Evolutionary conservation across 2,797 vertebrate genomes (phyloP).

Genomic region (Steatocranus sp.): DNA sequence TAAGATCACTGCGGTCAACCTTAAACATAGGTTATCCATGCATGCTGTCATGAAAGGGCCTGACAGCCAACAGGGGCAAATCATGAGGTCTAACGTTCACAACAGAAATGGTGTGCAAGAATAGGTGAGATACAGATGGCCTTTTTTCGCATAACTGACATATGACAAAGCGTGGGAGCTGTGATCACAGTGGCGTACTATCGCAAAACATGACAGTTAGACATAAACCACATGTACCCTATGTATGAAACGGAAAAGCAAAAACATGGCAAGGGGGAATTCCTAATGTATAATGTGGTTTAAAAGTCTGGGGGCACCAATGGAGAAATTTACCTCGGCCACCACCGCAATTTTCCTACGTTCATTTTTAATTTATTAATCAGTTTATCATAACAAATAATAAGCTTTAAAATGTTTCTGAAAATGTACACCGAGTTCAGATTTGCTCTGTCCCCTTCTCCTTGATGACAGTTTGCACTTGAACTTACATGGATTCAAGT

Average conservation of each 20-base stretch:
- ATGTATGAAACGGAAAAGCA: background rate
- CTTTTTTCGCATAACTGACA: background rate
- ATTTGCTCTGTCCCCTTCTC: background rate
- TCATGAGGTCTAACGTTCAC: background rate
- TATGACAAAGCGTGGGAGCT: background rate
- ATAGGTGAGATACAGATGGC: background rate
- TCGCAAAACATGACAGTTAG: background rate
- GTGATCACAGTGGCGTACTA: background rate
- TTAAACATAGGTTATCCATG: slow-evolving; percentile 43
- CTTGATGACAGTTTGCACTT: background rate
- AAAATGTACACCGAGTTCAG: background rate
- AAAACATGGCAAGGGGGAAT: background rate
- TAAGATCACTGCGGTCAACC: slow-evolving; percentile 31
- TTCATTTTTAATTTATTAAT: background rate
- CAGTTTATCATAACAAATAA: background rate
- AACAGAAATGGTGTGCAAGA: background rate
- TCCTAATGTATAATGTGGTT: background rate
- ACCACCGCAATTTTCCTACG: background rate
- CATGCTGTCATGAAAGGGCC: slow-evolving; percentile 14
- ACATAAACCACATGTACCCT: background rate
- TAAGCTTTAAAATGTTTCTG: background rate
- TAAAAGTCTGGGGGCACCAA: background rate
- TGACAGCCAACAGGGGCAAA: background rate
- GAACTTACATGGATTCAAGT: background rate
- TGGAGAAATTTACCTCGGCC: background rate